Conservation (phyloP, 2,797 vertebrate genomes). For the Cyclopterus lumpus region DNA sequence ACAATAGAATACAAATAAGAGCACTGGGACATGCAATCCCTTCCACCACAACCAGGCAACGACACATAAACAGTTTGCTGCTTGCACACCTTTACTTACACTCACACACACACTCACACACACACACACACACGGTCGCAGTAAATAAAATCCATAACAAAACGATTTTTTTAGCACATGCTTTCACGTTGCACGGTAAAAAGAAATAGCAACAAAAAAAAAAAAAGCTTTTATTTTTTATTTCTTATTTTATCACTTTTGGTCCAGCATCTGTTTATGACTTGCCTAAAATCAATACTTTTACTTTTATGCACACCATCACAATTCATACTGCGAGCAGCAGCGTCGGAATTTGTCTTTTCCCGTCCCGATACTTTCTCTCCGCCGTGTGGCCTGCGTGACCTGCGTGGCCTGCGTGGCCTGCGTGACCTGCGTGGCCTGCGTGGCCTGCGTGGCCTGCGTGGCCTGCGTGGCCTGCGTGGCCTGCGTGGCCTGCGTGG, state of each 20-base stretch:
- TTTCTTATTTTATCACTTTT: constrained; percentile 43
- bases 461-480: too few species aligned
- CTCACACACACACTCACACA: constrained; percentile 23
- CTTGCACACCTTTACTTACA: too few species aligned
- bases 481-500: too few species aligned
- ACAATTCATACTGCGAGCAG: constrained; percentile 23
- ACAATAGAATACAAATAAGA: too few species aligned
- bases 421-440: too few species aligned
- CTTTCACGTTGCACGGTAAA: constrained; percentile 52
- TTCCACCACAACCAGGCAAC: too few species aligned
- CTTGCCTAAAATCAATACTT: constrained; percentile 63
- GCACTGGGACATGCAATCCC: too few species aligned
- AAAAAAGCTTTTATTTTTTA: constrained; percentile 28
- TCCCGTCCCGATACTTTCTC: constrained; percentile 25
- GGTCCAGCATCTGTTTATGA: constrained; percentile 52
- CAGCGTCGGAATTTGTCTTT: constrained; percentile 17
- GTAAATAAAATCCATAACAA: constrained; percentile 45
- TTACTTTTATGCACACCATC: constrained; percentile 49
- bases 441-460: too few species aligned
- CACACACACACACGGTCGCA: constrained; percentile 22
- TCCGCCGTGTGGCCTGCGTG: too few species aligned
- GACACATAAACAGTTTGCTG: too few species aligned
- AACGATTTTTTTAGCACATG: constrained; percentile 34
- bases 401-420: too few species aligned
- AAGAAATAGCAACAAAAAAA: constrained; percentile 37